Base-by-base conservation (phyloP, 2,888 invertebrate genomes). In the Ligdia adustata region DNA sequence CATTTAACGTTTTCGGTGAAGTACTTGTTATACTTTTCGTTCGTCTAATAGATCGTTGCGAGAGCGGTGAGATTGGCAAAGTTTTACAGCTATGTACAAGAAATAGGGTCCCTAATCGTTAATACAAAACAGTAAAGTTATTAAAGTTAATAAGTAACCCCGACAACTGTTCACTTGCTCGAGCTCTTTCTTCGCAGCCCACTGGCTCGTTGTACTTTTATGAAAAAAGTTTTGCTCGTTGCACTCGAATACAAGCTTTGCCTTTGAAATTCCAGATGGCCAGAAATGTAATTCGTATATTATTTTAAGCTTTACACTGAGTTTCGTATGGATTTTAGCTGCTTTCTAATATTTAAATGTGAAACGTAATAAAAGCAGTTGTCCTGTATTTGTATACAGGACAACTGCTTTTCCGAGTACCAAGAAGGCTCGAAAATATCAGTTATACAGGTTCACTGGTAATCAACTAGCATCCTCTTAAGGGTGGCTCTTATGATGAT, bases 191-290 rank as follows among this genome's bases (percentile, higher is more conserved):
- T 79, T 79, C 67, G 71, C 69, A 72, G 68, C 73, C 73, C 75
- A 77, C 80, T 79, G 75, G 75, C 71, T 74, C 75, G 73, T 66
- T 72, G 76, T 78, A 80, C 81, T 86, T 84, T 87, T 88, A 88
- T 88, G 87, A 87, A 86, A 86, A 87, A 88, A 89, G 78, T 88
- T 88, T 83, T 67, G 43, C 72, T 61, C 74, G 75, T 73, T 81
- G 82, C 82, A 82, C 73, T 82, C 63, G 52, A 66, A 70, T 67
- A 69, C 71, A 64, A 68, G 68, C 66, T 61, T 64, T 65, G 65
- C 69, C 73, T 64, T 71, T 62, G 62, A 75, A 75, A 76, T 73
- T 76, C 63, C 62, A 62, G 55, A 68, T 72, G 53, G 60, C 67
- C 55, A 60, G 64, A 68, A 70, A 72, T 45, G 43, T 51, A 44